Conservation (phyloP, 2,113 vertebrate genomes). For the Grammomys surdaster region DNA sequence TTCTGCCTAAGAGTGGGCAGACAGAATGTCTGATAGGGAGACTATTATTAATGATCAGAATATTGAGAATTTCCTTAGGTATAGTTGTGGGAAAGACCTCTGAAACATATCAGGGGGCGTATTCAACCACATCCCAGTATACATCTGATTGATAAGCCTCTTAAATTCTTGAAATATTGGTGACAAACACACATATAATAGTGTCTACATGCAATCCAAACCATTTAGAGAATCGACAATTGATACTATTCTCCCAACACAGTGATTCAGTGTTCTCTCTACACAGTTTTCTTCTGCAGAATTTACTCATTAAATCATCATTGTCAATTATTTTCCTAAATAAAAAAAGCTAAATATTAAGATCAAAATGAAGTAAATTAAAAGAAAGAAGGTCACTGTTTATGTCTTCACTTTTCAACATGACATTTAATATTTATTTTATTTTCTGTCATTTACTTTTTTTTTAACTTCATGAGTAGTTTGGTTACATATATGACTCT, state of each 20-base stretch:
- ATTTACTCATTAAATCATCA: not conserved
- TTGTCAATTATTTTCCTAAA: not conserved
- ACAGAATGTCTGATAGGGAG: not conserved
- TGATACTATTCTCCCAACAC: not conserved
- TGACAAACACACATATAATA: accelerated
- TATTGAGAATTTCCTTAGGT: not conserved
- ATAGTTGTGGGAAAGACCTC: not conserved
- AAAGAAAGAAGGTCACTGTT: not conserved
- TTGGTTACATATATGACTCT: not conserved
- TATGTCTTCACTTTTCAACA: not conserved
- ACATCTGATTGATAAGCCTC: not conserved
- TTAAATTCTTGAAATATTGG: not conserved
- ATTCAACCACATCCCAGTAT: not conserved
- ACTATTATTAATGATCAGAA: not conserved
- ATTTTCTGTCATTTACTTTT: not conserved
- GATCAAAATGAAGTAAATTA: not conserved
- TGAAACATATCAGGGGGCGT: not conserved
- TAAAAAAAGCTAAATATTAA: not conserved
- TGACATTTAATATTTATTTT: not conserved
- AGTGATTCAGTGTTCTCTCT: too few relatives aligned
- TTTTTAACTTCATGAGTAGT: too few relatives aligned
- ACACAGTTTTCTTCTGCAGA: not conserved
- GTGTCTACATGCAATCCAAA: not conserved
- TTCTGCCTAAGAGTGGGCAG: accelerated
- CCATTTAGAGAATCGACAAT: not conserved